phyloP scores from a whole-genome alignment of 2,113 vertebrate species.

The Crocuta crocuta region DNA sequence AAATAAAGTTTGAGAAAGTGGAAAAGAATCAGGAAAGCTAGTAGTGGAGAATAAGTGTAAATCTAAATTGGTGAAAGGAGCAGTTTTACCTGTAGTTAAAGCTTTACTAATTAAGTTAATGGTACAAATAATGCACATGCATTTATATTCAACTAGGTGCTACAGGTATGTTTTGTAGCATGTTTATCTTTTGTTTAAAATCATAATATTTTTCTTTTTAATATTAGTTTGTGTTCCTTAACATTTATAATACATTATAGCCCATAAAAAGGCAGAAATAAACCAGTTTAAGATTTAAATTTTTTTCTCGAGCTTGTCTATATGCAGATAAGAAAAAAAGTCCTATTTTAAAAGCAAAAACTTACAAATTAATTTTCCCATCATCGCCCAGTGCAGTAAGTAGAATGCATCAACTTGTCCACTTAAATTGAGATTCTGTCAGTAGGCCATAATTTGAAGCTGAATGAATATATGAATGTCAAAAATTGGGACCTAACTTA shows the following conservation, averaged over 20 bases:
- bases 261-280: constrained; percentile 1
- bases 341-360: neutral
- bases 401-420: neutral
- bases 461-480: constrained; percentile 16
- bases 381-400: neutral
- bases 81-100: neutral
- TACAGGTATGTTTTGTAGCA: neutral
- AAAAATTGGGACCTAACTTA: neutral
- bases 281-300: neutral
- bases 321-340: neutral
- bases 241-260: neutral
- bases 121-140: neutral
- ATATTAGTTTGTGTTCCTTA: neutral
- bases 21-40: neutral
- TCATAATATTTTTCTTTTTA: constrained; percentile 36
- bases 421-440: neutral
- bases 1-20: neutral
- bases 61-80: neutral
- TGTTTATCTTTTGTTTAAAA: constrained; percentile 26
- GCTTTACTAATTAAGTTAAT: neutral
- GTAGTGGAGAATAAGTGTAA: neutral
- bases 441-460: neutral
- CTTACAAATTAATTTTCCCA: neutral
- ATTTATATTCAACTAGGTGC: neutral
- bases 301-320: neutral